These are phyloP conservation scores for Bombus affinis DNA, from an alignment of 1,140 invertebrate species.

Conservation along the genomic window DNA sequence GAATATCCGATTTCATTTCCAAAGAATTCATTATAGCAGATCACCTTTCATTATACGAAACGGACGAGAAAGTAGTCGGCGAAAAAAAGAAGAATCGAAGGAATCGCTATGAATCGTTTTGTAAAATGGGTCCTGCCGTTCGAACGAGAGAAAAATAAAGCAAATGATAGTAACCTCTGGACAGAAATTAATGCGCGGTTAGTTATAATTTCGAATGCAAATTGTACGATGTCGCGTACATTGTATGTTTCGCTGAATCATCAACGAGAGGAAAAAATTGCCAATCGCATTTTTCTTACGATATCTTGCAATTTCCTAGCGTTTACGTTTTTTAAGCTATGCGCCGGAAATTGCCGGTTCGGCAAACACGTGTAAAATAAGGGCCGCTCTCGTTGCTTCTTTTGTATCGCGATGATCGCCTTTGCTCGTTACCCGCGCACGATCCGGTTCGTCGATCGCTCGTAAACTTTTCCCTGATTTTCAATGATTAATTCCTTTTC, in stretches of 20 bases:
- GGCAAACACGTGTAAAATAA: too few relatives aligned
- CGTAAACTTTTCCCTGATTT: slow-evolving; percentile 47
- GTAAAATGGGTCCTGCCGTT: too few relatives aligned
- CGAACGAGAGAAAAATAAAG: not conserved
- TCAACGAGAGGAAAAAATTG: slow-evolving; percentile 20
- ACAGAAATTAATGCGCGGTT: not conserved
- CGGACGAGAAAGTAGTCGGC: too few relatives aligned
- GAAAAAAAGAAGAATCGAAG: not conserved
- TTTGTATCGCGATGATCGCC: not conserved
- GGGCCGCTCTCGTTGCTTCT: not conserved
- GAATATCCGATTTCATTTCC: not conserved
- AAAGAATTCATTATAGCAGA: not conserved
- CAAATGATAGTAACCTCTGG: not conserved
- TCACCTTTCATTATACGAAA: not conserved
- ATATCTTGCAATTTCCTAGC: slow-evolving; percentile 56
- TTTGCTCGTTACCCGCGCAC: not conserved
- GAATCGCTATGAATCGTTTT: too few relatives aligned
- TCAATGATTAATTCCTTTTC: not conserved
- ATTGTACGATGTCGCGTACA: slow-evolving; percentile 16
- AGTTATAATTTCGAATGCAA: slow-evolving; percentile 14
- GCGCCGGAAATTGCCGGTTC: slow-evolving; percentile 16
- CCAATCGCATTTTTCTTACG: not conserved
- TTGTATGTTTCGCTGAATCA: slow-evolving; percentile 15
- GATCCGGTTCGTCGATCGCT: slow-evolving; percentile 38
- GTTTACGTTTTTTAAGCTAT: not conserved